phyloP scores from a whole-genome alignment of 2,888 invertebrate species.

The Apodemia zela region DNA sequence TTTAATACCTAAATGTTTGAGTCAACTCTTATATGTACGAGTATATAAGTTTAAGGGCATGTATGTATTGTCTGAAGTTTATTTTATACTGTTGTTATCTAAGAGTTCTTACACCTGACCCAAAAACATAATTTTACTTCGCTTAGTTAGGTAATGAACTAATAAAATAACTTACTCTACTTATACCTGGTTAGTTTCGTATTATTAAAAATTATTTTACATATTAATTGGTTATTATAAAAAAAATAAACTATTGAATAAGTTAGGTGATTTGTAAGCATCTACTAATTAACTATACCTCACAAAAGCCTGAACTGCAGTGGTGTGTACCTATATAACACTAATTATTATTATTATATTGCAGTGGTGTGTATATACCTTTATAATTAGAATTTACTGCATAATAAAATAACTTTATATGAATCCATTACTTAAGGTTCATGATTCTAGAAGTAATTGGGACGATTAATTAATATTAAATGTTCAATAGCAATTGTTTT shows the following conservation, averaged over 20 bases:
- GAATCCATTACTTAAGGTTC: not conserved
- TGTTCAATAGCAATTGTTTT: no score
- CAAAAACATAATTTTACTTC: no score
- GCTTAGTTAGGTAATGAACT: no score
- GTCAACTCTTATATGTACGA: not conserved
- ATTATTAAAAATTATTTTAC: no score
- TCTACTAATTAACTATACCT: not conserved
- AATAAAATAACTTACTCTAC: no score
- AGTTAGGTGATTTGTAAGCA: not conserved
- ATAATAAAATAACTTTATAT: conserved; percentile 1
- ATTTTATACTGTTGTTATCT: not conserved
- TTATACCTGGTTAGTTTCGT: not conserved
- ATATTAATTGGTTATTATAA: not conserved
- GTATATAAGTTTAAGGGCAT: not conserved
- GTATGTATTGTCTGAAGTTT: not conserved
- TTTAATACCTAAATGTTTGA: not conserved
- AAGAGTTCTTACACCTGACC: no score
- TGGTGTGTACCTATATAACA: no score
- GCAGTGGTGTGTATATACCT: not conserved
- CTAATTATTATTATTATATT: no score
- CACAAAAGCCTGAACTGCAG: not conserved
- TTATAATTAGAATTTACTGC: not conserved
- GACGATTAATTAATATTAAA: not conserved
- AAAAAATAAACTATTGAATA: not conserved
- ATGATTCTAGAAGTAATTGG: not conserved